phyloP scores from a whole-genome alignment of 2,888 invertebrate genomes.

The Drosophila longiperda region DNA sequence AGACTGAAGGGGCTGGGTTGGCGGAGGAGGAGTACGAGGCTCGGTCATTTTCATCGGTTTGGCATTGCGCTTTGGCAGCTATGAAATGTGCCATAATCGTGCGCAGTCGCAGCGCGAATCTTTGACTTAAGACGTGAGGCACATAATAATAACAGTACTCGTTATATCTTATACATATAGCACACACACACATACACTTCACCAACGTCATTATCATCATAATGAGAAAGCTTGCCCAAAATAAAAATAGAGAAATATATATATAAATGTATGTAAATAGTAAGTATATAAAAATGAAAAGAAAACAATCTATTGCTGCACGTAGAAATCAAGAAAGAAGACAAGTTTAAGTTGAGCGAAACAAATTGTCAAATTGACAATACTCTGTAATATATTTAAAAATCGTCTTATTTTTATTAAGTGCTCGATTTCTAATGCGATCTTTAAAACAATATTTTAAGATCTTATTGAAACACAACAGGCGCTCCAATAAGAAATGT shows the following conservation, averaged over 20 bases:
- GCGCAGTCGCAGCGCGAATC: constrained; percentile 77
- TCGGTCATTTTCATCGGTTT: constrained; percentile 50
- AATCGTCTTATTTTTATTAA: not conserved
- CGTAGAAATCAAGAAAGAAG: constrained; percentile 39
- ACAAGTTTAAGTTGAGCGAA: constrained; percentile 6
- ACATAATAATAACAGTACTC: constrained; percentile 71
- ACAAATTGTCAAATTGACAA: constrained; percentile 4
- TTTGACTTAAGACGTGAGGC: constrained; percentile 69
- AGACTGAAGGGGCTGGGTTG: constrained; percentile 2
- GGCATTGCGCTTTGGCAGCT: constrained; percentile 57
- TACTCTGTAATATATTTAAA: constrained; percentile 15
- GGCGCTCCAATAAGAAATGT: not conserved
- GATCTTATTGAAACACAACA: not conserved
- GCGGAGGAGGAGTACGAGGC: not conserved
- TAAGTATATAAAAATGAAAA: constrained; percentile 24
- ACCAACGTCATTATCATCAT: constrained; percentile 36
- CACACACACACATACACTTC: constrained; percentile 10
- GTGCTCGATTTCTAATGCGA: not conserved
- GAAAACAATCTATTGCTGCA: constrained; percentile 33
- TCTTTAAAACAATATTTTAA: not conserved
- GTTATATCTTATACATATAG: constrained; percentile 44
- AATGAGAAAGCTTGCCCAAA: constrained; percentile 69
- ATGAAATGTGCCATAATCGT: constrained; percentile 77
- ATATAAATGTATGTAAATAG: constrained; percentile 20
- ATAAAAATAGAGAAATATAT: constrained; percentile 19